These are phyloP conservation scores for Adelges cooleyi DNA, from an alignment of 1,140 invertebrate species.

Conservation along the genomic window DNA sequence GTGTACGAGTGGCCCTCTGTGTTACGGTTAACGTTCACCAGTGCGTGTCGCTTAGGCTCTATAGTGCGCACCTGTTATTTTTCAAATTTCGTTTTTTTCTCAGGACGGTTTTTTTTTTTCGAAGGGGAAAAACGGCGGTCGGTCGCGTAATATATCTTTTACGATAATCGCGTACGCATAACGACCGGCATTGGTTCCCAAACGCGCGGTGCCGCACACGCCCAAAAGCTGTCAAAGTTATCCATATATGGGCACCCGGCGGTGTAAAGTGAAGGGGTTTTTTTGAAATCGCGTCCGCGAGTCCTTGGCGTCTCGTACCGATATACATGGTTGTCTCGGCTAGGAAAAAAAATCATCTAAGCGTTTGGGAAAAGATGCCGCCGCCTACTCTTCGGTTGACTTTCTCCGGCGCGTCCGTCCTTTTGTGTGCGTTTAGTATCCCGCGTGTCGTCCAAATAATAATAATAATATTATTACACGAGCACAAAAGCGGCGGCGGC, in stretches of 20 bases:
- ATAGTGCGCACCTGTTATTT: no score
- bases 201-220: not conserved
- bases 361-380: no score
- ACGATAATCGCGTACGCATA: not conserved
- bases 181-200: slow-evolving; percentile 5
- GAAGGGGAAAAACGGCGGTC: no score
- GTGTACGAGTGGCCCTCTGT: not conserved
- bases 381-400: slow-evolving; percentile 18
- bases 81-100: no score
- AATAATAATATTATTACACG: not conserved
- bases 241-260: slow-evolving; percentile 10
- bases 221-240: slow-evolving; percentile 16
- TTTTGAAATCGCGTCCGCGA: not conserved
- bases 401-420: slow-evolving; percentile 16
- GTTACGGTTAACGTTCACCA: not conserved
- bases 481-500: not conserved
- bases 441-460: slow-evolving; percentile 13
- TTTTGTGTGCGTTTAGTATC: not conserved
- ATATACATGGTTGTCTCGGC: no score
- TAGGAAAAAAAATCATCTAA: no score
- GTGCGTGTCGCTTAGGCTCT: not conserved
- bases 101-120: no score
- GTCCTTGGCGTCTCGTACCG: no score
- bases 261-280: slow-evolving; percentile 13
- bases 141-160: not conserved